phyloP scores from a whole-genome alignment of 2,797 vertebrate species.

The Chiloscyllium punctatum region DNA sequence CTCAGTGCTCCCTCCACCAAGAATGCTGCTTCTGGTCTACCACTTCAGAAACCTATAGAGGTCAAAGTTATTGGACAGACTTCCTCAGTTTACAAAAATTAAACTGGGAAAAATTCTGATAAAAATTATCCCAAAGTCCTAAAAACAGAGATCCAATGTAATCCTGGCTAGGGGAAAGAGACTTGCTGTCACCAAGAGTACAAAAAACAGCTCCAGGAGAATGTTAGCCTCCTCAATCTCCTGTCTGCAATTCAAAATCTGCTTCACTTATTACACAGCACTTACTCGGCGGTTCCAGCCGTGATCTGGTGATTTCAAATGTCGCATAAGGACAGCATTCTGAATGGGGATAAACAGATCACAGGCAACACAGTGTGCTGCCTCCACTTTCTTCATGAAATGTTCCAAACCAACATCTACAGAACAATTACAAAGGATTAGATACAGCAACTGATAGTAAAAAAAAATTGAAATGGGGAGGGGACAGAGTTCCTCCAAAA shows the following conservation, averaged over 20 bases:
- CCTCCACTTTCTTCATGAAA: constrained; percentile 63
- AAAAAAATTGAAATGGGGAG: no score
- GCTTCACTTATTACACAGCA: not conserved
- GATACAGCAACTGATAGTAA: not conserved
- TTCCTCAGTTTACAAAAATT: not conserved
- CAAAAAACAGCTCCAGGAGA: not conserved
- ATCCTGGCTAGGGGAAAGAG: not conserved
- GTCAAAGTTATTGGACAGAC: not conserved
- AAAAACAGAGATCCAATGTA: not conserved
- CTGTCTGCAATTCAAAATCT: not conserved
- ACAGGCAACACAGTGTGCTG: constrained; percentile 62
- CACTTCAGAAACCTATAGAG: not conserved
- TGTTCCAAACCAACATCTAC: constrained; percentile 63
- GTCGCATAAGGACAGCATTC: constrained; percentile 55
- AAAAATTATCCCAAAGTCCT: not conserved
- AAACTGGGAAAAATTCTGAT: not conserved
- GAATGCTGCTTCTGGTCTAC: not conserved
- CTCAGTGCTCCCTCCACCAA: no score
- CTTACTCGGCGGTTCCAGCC: constrained; percentile 59
- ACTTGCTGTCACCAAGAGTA: not conserved
- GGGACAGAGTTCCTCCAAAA: no score
- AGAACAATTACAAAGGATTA: not conserved
- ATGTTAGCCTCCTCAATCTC: not conserved
- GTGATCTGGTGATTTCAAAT: constrained; percentile 55
- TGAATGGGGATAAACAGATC: constrained; percentile 61